These are phyloP conservation scores for Ochropleura leucogaster DNA, from an alignment of 2,888 invertebrate species.

Conservation along the genomic window DNA sequence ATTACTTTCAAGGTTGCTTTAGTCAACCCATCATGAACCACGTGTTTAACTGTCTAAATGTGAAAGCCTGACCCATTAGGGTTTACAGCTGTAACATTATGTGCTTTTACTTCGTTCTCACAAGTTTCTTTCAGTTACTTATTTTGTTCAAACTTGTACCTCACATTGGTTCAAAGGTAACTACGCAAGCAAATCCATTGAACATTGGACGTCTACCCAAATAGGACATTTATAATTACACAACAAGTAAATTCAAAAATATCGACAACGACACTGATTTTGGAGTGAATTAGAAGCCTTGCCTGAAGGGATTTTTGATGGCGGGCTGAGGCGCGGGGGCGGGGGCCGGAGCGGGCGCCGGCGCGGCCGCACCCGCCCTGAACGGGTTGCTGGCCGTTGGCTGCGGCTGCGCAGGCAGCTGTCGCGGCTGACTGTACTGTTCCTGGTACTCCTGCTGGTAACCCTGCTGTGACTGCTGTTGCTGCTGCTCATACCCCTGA, in stretches of 20 bases:
- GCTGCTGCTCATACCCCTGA: slow-evolving; percentile 72
- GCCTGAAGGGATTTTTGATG: slow-evolving; percentile 95
- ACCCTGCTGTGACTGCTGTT: slow-evolving; percentile 77
- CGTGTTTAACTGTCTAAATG: neutral
- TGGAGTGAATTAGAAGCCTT: slow-evolving; percentile 92
- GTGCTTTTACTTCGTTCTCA: neutral
- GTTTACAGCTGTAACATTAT: neutral
- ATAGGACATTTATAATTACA: slow-evolving; percentile 89
- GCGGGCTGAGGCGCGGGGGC: slow-evolving; percentile 82
- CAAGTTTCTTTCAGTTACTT: neutral
- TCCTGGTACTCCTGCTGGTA: slow-evolving; percentile 76
- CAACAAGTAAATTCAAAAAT: slow-evolving; percentile 89
- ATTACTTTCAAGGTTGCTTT: neutral
- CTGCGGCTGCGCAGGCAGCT: slow-evolving; percentile 88
- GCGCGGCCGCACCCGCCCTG: slow-evolving; percentile 75
- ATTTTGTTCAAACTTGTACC: neutral
- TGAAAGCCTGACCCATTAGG: neutral
- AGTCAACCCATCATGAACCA: neutral
- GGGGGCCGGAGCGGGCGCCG: slow-evolving; percentile 74
- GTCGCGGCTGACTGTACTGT: slow-evolving; percentile 83
- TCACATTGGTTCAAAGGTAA: slow-evolving; percentile 1
- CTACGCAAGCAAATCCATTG: slow-evolving; percentile 44
- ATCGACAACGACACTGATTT: slow-evolving; percentile 87
- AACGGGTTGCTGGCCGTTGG: slow-evolving; percentile 86
- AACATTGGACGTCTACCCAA: slow-evolving; percentile 75